Evolutionary conservation across 2,888 invertebrate species (phyloP).

Genomic region (Cistogaster globosa): DNA sequence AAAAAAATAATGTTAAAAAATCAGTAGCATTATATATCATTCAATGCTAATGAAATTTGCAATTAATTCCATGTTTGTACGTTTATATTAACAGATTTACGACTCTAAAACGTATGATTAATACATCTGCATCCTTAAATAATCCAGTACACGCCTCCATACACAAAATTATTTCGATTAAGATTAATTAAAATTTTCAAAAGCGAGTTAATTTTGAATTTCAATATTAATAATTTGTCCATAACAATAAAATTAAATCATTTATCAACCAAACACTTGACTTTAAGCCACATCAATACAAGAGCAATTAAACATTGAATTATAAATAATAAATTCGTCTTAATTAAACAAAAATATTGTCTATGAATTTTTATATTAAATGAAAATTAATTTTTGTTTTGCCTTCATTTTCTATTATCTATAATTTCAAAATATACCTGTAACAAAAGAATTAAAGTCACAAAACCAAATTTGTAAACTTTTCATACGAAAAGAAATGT

Average conservation of each 20-base stretch:
- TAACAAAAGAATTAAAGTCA: not conserved
- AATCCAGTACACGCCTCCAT: no score
- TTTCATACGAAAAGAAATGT: not conserved
- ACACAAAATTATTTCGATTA: not conserved
- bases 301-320: constrained; percentile 15
- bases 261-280: not conserved
- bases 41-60: no score
- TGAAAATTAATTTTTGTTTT: constrained; percentile 10
- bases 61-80: no score
- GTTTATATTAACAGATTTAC: no score
- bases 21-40: no score
- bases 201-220: not conserved
- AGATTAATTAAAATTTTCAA: not conserved
- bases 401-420: constrained; percentile 29
- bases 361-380: not conserved
- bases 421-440: constrained; percentile 28
- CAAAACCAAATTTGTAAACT: constrained; percentile 13
- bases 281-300: constrained; percentile 1
- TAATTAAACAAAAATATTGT: constrained; percentile 51
- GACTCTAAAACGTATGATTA: no score
- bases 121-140: no score
- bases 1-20: no score
- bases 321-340: constrained; percentile 24
- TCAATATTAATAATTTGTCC: not conserved
- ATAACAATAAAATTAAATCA: constrained; percentile 1